phyloP scores from a whole-genome alignment of 2,797 vertebrate genomes.

The Holocentrus rufus region DNA sequence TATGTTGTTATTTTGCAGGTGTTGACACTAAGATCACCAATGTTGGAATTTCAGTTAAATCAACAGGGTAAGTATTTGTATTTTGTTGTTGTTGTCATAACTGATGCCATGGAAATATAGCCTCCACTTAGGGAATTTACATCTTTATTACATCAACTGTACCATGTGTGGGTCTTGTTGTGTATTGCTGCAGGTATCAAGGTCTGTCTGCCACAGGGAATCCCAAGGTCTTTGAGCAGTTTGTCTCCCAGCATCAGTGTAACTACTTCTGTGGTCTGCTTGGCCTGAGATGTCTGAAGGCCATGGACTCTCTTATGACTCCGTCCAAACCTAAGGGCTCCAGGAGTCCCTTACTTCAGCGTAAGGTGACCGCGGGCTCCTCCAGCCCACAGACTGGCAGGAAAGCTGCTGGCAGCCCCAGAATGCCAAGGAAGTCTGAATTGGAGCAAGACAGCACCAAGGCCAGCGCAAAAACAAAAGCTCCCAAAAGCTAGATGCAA shows the following conservation, averaged over 20 bases:
- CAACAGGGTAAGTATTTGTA: conserved; percentile 86
- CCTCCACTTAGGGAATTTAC: conserved; percentile 63
- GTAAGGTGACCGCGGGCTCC: conserved; percentile 82
- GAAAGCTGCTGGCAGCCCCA: conserved; percentile 83
- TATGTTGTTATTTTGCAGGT: conserved; percentile 81
- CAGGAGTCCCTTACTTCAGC: conserved; percentile 86
- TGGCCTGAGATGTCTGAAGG: conserved; percentile 83
- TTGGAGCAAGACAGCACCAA: conserved; percentile 69
- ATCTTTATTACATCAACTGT: conserved; percentile 5
- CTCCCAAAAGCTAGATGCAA: conserved; percentile 55
- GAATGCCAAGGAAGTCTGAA: conserved; percentile 73
- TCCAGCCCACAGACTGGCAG: conserved; percentile 89
- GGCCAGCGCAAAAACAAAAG: conserved; percentile 8
- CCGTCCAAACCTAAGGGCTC: conserved; percentile 85
- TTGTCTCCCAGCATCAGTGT: conserved; percentile 86
- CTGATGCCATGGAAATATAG: conserved; percentile 20
- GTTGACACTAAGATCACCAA: conserved; percentile 92
- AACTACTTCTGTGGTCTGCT: conserved; percentile 91
- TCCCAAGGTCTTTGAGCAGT: conserved; percentile 89
- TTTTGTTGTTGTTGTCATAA: conserved; percentile 30
- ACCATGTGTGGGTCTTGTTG: conserved; percentile 5
- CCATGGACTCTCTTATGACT: conserved; percentile 78
- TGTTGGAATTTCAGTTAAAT: conserved; percentile 88
- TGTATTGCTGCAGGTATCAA: conserved; percentile 85
- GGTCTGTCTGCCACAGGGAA: conserved; percentile 88